phyloP scores from a whole-genome alignment of 37 sponge, comb jelly and placozoan genomes.

The Oopsacas minuta region DNA sequence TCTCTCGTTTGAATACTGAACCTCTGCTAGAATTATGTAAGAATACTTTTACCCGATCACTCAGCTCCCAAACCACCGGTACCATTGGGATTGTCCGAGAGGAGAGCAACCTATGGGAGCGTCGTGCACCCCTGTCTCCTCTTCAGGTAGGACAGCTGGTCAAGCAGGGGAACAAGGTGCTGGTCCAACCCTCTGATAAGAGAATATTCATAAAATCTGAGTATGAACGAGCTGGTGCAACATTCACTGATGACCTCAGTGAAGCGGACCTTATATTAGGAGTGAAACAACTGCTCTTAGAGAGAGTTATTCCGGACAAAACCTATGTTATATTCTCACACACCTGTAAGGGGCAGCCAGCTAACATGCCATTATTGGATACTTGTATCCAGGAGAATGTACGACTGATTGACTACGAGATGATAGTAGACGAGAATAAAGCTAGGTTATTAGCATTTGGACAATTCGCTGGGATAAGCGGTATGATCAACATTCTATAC shows the following conservation, averaged over 20 bases:
- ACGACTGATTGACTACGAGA: slow-evolving; percentile 85
- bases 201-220: slow-evolving; percentile 74
- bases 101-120: slow-evolving; percentile 85
- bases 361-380: slow-evolving; percentile 82
- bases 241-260: slow-evolving; percentile 66
- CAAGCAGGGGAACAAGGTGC: slow-evolving; percentile 49
- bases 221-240: slow-evolving; percentile 76
- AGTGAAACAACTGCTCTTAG: slow-evolving; percentile 50
- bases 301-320: slow-evolving; percentile 52
- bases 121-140: slow-evolving; percentile 87
- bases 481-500: slow-evolving; percentile 86
- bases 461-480: slow-evolving; percentile 78
- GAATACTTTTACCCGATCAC: neutral
- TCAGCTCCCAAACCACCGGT: neutral
- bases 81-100: slow-evolving; percentile 74
- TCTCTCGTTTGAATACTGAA: too few relatives aligned
- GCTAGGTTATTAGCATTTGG: slow-evolving; percentile 87
- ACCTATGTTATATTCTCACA: slow-evolving; percentile 94
- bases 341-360: slow-evolving; percentile 93
- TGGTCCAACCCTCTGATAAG: slow-evolving; percentile 87
- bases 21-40: neutral
- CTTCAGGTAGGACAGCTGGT: slow-evolving; percentile 69
- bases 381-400: slow-evolving; percentile 64
- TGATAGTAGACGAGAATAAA: slow-evolving; percentile 47
- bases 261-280: slow-evolving; percentile 65